Conservation (phyloP, 53 echinoderm and acorn worm species). For the Luidia sarsii region DNA sequence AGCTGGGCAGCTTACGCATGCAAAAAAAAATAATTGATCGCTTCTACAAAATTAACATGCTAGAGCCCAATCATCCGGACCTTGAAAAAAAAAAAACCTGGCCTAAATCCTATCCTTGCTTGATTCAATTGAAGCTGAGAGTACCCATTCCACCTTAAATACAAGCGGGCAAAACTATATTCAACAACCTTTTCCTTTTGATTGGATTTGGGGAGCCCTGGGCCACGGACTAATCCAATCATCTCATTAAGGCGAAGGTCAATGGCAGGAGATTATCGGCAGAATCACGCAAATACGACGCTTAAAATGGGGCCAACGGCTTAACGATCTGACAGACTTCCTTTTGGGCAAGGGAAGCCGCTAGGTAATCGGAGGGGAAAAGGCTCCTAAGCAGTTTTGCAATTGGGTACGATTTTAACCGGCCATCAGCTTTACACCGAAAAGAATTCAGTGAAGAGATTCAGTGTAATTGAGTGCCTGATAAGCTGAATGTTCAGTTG, state of each 20-base stretch:
- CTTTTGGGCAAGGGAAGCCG: too few relatives aligned
- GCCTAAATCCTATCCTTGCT: not conserved
- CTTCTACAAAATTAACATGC: not conserved
- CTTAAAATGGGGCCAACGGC: too few relatives aligned
- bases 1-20: not conserved
- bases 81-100: too few relatives aligned
- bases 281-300: not conserved
- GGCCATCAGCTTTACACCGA: too few relatives aligned
- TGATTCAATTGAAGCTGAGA: not conserved
- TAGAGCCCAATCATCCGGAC: not conserved
- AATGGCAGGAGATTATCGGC: slow-evolving; percentile 5
- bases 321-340: too few relatives aligned
- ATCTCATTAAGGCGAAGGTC: slow-evolving; percentile 36
- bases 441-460: too few relatives aligned
- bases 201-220: slow-evolving; percentile 31
- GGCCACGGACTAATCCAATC: slow-evolving; percentile 25
- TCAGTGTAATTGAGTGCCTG: too few relatives aligned
- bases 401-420: too few relatives aligned
- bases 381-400: too few relatives aligned
- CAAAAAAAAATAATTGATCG: not conserved
- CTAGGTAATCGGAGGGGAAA: too few relatives aligned
- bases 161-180: not conserved
- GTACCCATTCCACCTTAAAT: not conserved
- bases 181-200: slow-evolving; percentile 20
- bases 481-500: too few relatives aligned